phyloP scores from a whole-genome alignment of 2,888 invertebrate genomes.

The Drosophila greeni region DNA sequence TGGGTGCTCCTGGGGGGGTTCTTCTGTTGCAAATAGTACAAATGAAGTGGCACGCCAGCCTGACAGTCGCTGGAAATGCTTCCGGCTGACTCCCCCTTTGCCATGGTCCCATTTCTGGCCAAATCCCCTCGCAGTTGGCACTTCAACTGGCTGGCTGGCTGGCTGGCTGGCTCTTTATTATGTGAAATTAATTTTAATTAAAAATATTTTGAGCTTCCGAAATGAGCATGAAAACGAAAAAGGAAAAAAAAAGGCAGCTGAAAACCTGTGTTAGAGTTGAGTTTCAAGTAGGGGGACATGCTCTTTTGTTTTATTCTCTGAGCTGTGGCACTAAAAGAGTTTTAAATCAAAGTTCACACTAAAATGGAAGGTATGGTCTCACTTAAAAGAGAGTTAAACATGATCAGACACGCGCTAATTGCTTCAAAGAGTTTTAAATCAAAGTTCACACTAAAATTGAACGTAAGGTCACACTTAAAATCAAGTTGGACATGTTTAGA shows the following conservation, averaged over 20 bases:
- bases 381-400: too few relatives aligned
- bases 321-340: too few relatives aligned
- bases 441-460: too few relatives aligned
- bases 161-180: constrained; percentile 28
- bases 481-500: too few relatives aligned
- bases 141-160: constrained; percentile 3
- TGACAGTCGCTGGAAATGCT: constrained; percentile 41
- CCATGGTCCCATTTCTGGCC: background rate
- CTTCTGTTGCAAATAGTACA: constrained; percentile 22
- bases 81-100: constrained; percentile 14
- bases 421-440: too few relatives aligned
- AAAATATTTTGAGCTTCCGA: constrained; percentile 33
- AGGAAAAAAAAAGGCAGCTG: background rate
- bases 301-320: too few relatives aligned
- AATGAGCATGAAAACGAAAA: background rate
- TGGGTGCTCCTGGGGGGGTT: background rate
- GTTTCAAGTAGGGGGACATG: background rate
- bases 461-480: too few relatives aligned
- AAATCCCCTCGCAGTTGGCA: constrained; percentile 4
- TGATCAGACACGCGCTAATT: too few relatives aligned
- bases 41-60: constrained; percentile 54
- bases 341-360: too few relatives aligned
- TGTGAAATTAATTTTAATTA: constrained; percentile 48
- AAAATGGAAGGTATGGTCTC: too few relatives aligned
- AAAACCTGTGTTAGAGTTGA: background rate